Base-by-base conservation (phyloP, 2,888 invertebrate species). In the Aricia artaxerxes region DNA sequence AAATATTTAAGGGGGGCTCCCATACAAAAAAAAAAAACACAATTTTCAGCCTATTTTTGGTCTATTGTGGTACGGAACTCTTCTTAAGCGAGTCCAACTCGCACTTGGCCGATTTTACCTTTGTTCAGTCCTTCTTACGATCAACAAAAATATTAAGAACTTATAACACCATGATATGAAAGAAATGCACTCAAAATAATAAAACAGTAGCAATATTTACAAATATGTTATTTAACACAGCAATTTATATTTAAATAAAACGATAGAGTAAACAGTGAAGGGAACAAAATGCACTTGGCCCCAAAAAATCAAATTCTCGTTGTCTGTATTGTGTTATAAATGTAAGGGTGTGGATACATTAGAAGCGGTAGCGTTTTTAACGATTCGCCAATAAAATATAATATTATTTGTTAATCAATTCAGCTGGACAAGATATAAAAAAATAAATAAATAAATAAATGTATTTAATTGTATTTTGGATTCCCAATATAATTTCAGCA, bases 291-390 rank as follows among this genome's bases (percentile, higher is more conserved):
- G 83, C 82, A 82, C 80, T 82, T 79, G 83, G 81, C 84, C 84
- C 85, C 87, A 88, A 89, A 88, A 84, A 88, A 88, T 89, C 87
- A 85, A 86, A 88, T 87, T 87, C 87, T 83, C 86, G 87, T 88
- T 83, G 85, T 85, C 87, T 83, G 85, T 83, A 87, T 83, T 79
- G 84, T 82, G 85, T 85, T 82, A 82, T 83, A 84, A 83, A 82
- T 57, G 78, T 79, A 77, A 53, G 79, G 82, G 53, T 61, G 77
- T 60, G 81, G 16, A 69, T 49, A 57, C 6, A 72, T 44, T 73
- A 80, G 5, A 78, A 80, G 84, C 82, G 82, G 75, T 72, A 85
- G 85, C 86, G 85, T 35, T 76, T 76, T 4, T n/a, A 13, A 40
- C 1, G 4, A 4, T 31, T 64, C 24, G 73, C 16, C 16, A 40